Evolutionary conservation across 2,797 vertebrate species (phyloP).

Genomic region (Periparus ater): DNA sequence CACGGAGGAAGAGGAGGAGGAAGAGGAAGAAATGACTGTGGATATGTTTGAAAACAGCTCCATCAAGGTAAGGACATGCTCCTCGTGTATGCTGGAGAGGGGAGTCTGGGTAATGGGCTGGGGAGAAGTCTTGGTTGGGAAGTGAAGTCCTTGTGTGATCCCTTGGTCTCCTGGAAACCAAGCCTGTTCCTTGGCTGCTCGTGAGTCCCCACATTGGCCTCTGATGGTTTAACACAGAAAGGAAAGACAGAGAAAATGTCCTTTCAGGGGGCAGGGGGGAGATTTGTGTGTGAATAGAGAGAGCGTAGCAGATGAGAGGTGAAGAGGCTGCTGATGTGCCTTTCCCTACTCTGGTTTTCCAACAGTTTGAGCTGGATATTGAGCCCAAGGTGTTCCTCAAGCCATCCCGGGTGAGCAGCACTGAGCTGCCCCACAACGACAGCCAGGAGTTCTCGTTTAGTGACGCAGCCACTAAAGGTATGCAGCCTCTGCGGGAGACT

Average conservation of each 20-base stretch:
- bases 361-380: constrained; percentile 92
- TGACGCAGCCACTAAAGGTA: constrained; percentile 90
- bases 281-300: fast-evolving
- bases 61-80: constrained; percentile 77
- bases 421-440: constrained; percentile 76
- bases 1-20: constrained; percentile 74
- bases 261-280: fast-evolving
- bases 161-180: fast-evolving
- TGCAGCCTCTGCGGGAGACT: constrained; percentile 79
- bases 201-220: fast-evolving
- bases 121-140: background rate
- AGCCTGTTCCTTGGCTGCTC: background rate
- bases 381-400: constrained; percentile 89
- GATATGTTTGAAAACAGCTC: constrained; percentile 96
- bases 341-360: background rate
- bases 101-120: background rate
- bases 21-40: constrained; percentile 90
- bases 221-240: background rate
- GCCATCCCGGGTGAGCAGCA: constrained; percentile 75
- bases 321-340: background rate
- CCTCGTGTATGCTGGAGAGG: fast-evolving
- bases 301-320: background rate
- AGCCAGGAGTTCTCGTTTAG: constrained; percentile 90
- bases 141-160: background rate
- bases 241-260: background rate